Base-by-base conservation (phyloP, 1,140 invertebrate genomes). In the Hypsibius dujardini region DNA sequence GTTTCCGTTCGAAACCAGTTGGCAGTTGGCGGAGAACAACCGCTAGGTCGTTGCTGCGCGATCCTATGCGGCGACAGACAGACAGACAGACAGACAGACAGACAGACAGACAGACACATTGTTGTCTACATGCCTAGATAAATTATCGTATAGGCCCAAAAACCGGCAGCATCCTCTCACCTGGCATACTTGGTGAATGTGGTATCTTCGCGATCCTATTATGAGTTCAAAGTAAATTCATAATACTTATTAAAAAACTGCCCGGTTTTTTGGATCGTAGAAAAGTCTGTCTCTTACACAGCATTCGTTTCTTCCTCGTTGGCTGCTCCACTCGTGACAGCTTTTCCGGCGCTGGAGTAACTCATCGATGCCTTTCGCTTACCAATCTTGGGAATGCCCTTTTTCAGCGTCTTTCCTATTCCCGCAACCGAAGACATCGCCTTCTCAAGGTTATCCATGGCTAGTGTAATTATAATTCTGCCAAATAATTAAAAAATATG, bases 371-470 rank as follows among this genome's bases (percentile, higher is more conserved):
- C 7, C 50, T 56, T 56, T n/a, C 50, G 7, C n/a, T n/a, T 7
- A 12, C 50, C 50, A n/a, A 56, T 56, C 50, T n/a, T 56, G 50
- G 50, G 50, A 7, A 56, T n/a, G 50, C 50, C n/a, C 7, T 56
- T 56, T 56, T 56, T 56, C 50, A 56, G 50, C 7, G 50, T n/a
- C 50, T 56, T 7, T n/a, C n/a, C n/a, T n/a, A 56, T 7, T 12
- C n/a, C 50, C 7, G 50, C n/a, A 7, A 56, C n/a, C 50, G 50
- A 56, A 7, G 50, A 56, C 50, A 56, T 56, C n/a, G 50, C n/a
- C n/a, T n/a, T 56, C n/a, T n/a, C 50, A 7, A 56, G 50, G 50
- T 56, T 56, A n/a, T 56, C 50, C 50, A 56, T 56, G 50, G 50
- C 50, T 28, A 28, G 28, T 28, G 28, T 28, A 28, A 28, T 28